Percentiles rank a stretch among this genome's conserved stretches.
Conservation (phyloP, 2,888 invertebrate genomes). For the Octonoba sinensis region DNA sequence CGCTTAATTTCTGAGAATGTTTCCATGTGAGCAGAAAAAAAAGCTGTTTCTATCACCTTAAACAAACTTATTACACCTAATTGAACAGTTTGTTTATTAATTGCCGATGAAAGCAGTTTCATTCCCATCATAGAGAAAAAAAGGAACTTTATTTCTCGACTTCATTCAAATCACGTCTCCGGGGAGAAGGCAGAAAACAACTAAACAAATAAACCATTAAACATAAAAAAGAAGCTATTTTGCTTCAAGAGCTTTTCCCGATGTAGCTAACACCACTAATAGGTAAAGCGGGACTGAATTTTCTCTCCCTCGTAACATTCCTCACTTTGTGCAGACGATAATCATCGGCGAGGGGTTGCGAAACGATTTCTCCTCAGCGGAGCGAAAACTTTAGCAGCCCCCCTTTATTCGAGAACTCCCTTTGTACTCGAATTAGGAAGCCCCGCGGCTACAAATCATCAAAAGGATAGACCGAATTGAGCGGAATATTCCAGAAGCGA, state of each 20-base stretch:
- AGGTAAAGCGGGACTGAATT: slow-evolving; percentile 5
- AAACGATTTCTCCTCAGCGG: slow-evolving; percentile 39
- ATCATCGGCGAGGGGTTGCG: slow-evolving; percentile 25
- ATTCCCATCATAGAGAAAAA: too few species aligned
- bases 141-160: too few species aligned
- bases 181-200: neutral
- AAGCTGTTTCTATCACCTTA: too few species aligned
- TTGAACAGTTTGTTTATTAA: too few species aligned
- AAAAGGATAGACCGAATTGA: slow-evolving; percentile 31
- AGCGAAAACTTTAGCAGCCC: slow-evolving; percentile 11
- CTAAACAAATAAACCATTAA: neutral
- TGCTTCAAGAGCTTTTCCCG: too few species aligned
- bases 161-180: too few species aligned
- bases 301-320: neutral
- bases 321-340: slow-evolving; percentile 17
- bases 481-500: slow-evolving; percentile 21
- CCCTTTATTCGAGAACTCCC: neutral
- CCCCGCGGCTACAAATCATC: slow-evolving; percentile 43
- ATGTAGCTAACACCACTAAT: slow-evolving; percentile 5
- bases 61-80: too few species aligned
- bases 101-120: too few species aligned
- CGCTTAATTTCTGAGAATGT: too few species aligned
- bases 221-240: neutral
- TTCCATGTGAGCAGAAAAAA: too few species aligned
- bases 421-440: slow-evolving; percentile 44